A percentile compares a stretch with the other conserved stretches of the same genome.
These are phyloP conservation scores for Henricia sp. DNA, from an alignment of 53 echinoderm and acorn worm genomes.

Conservation along the genomic window DNA sequence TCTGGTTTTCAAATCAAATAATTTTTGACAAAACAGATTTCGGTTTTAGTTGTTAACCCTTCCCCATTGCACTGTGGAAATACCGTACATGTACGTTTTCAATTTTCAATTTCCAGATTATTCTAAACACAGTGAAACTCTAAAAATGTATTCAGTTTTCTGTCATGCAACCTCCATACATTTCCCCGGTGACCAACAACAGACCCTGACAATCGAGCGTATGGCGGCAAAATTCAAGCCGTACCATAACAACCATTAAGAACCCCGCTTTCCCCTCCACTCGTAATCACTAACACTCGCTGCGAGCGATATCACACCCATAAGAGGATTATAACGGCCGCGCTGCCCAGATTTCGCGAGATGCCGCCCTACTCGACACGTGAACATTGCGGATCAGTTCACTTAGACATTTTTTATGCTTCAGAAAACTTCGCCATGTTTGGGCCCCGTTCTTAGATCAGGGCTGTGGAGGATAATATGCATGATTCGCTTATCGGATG, in stretches of 20 bases:
- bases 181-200: constrained; percentile 8
- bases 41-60: too few species aligned
- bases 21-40: too few species aligned
- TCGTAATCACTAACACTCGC: constrained; percentile 7
- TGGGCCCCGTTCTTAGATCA: neutral
- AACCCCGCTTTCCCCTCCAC: neutral
- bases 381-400: constrained; percentile 18
- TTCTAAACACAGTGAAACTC: neutral
- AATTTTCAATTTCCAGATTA: neutral
- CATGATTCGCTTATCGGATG: neutral
- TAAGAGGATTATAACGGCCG: constrained; percentile 42
- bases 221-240: constrained; percentile 17
- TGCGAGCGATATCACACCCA: constrained; percentile 4
- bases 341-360: neutral
- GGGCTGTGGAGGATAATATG: neutral
- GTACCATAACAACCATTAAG: constrained; percentile 10
- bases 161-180: neutral
- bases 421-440: neutral
- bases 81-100: neutral
- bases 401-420: constrained; percentile 20
- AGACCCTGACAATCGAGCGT: constrained; percentile 19
- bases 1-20: too few species aligned
- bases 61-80: too few species aligned
- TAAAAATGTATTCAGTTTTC: neutral
- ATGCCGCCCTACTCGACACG: constrained; percentile 34